These are phyloP conservation scores for Heterotis niloticus DNA, from an alignment of 2,113 vertebrate genomes.

Conservation along the genomic window DNA sequence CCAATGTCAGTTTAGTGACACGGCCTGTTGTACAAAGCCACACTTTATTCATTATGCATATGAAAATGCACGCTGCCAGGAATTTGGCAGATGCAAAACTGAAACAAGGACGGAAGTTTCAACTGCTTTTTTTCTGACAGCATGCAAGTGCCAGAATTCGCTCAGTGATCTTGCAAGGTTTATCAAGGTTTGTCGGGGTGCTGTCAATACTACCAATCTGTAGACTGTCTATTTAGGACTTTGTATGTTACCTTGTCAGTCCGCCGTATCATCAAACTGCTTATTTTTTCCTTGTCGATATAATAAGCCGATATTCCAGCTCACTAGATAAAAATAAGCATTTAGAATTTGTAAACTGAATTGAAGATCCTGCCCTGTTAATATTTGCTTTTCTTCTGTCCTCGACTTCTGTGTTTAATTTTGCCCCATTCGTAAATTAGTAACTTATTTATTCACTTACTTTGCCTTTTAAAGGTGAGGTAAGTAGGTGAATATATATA, in stretches of 20 bases:
- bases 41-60: conserved; percentile 26
- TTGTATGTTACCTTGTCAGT: background rate
- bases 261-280: background rate
- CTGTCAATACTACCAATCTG: background rate
- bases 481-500: background rate
- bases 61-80: background rate
- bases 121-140: background rate
- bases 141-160: too few species aligned
- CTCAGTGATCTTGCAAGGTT: background rate
- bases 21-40: conserved; percentile 12
- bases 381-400: background rate
- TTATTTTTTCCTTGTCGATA: too few species aligned
- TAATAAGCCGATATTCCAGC: too few species aligned
- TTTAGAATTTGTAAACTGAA: too few species aligned
- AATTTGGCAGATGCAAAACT: conserved; percentile 6
- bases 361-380: too few species aligned
- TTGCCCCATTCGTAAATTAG: too few species aligned
- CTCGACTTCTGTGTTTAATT: background rate
- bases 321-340: too few species aligned
- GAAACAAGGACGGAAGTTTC: conserved; percentile 5
- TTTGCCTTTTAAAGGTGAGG: background rate
- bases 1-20: conserved; percentile 15
- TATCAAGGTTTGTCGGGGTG: background rate
- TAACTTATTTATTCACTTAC: too few species aligned
- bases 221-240: background rate